Conservation (phyloP, 1,140 invertebrate species). For the Leptinotarsa defecta region DNA sequence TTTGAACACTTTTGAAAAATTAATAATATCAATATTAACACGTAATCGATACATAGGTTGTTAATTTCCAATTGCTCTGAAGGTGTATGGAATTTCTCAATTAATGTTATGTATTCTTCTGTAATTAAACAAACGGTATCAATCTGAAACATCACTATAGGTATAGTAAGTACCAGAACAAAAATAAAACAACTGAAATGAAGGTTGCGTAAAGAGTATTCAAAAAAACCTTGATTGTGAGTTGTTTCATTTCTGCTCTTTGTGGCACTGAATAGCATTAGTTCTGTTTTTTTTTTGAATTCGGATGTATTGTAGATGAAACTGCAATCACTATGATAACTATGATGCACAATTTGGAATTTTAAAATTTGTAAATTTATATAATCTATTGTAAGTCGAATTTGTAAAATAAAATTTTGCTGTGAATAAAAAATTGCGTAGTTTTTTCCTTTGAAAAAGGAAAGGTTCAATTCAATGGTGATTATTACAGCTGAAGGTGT, state of each 20-base stretch:
- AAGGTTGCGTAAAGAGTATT: background rate
- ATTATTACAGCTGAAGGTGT: no score
- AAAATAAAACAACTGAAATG: background rate
- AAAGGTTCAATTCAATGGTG: no score
- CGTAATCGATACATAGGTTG: no score
- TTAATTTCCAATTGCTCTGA: background rate
- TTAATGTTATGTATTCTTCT: background rate
- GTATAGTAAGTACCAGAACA: background rate
- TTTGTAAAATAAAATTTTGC: slow-evolving; percentile 49
- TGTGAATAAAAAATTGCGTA: slow-evolving; percentile 29
- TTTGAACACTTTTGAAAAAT: no score
- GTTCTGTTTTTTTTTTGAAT: slow-evolving; percentile 1
- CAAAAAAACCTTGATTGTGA: background rate
- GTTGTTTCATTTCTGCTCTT: background rate
- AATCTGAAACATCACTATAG: background rate
- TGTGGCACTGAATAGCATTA: background rate
- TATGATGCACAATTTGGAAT: slow-evolving; percentile 53
- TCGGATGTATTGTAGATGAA: slow-evolving; percentile 12
- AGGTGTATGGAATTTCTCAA: background rate
- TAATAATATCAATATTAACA: no score
- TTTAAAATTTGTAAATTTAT: slow-evolving; percentile 54
- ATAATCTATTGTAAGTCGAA: slow-evolving; percentile 43
- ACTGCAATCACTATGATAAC: slow-evolving; percentile 35
- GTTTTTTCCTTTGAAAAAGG: no score
- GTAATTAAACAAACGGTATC: background rate